Conservation (phyloP, 2,888 invertebrate species). For the Apotomis betuletana region DNA sequence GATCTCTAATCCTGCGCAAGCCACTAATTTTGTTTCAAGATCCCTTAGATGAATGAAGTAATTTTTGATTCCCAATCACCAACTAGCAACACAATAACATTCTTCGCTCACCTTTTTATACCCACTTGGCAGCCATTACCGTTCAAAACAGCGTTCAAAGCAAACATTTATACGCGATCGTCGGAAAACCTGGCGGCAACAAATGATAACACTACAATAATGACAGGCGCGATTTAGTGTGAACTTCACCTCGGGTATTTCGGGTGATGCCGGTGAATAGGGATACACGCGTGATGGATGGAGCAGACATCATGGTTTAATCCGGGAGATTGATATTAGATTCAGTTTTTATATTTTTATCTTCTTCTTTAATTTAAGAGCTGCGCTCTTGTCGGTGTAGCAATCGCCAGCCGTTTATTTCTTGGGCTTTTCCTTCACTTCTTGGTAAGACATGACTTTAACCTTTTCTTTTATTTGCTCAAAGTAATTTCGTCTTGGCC, state of each 20-base stretch:
- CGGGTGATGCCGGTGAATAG: background rate
- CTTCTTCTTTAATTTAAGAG: too few species aligned
- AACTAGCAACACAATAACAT: background rate
- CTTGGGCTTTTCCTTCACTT: too few species aligned
- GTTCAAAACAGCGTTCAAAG: background rate
- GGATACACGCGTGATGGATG: slow-evolving; percentile 28
- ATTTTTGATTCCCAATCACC: background rate
- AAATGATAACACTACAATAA: slow-evolving; percentile 27
- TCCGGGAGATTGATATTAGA: background rate
- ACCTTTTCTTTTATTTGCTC: too few species aligned
- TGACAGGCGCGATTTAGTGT: slow-evolving; percentile 20
- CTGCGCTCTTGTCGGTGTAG: too few species aligned
- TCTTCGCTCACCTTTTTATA: slow-evolving; percentile 3
- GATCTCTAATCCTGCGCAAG: too few species aligned
- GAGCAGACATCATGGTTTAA: background rate
- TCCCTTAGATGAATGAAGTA: background rate
- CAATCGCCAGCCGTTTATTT: too few species aligned
- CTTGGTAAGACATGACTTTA: too few species aligned
- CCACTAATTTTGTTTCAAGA: background rate
- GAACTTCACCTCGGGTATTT: slow-evolving; percentile 27
- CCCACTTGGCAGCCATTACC: slow-evolving; percentile 15
- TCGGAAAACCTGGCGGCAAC: slow-evolving; percentile 14
- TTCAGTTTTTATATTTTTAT: too few species aligned
- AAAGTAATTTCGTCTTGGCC: too few species aligned
- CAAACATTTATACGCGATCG: background rate